Evolutionary conservation across 2,113 vertebrate species (phyloP).

Genomic region (Xiphophorus maculatus): DNA sequence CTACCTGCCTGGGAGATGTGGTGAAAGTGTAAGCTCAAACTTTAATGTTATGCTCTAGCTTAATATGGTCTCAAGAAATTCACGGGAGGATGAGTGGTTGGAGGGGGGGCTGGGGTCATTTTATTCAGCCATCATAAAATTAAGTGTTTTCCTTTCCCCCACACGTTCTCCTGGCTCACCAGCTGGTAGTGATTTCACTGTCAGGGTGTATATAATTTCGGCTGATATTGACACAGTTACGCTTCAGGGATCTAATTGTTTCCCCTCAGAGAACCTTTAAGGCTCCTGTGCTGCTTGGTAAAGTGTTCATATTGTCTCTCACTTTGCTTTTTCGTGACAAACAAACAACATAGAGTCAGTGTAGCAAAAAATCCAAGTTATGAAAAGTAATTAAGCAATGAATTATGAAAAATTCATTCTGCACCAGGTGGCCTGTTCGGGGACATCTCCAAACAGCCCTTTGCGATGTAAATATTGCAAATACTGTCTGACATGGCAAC

Average conservation of each 20-base stretch:
- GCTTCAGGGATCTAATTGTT: slow-evolving; percentile 40
- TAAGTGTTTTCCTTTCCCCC: slow-evolving; percentile 31
- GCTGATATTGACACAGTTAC: slow-evolving; percentile 61
- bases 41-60: slow-evolving; percentile 54
- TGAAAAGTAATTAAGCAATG: too few species aligned
- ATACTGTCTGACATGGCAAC: too few species aligned
- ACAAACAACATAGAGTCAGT: not conserved
- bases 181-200: slow-evolving; percentile 70
- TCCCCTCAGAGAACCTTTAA: slow-evolving; percentile 38
- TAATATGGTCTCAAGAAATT: slow-evolving; percentile 63
- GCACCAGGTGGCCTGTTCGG: too few species aligned
- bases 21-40: slow-evolving; percentile 56
- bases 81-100: slow-evolving; percentile 35
- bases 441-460: too few species aligned
- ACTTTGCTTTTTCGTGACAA: slow-evolving; percentile 26
- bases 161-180: slow-evolving; percentile 35
- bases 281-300: slow-evolving; percentile 15
- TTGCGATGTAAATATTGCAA: too few species aligned
- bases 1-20: slow-evolving; percentile 48
- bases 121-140: slow-evolving; percentile 68
- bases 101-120: slow-evolving; percentile 53
- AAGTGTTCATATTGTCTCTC: slow-evolving; percentile 38
- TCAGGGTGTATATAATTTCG: slow-evolving; percentile 68
- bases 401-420: too few species aligned
- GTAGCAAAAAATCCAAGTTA: not conserved